phyloP scores from a whole-genome alignment of 2,113 vertebrate genomes.

The Chinchilla lanigera region DNA sequence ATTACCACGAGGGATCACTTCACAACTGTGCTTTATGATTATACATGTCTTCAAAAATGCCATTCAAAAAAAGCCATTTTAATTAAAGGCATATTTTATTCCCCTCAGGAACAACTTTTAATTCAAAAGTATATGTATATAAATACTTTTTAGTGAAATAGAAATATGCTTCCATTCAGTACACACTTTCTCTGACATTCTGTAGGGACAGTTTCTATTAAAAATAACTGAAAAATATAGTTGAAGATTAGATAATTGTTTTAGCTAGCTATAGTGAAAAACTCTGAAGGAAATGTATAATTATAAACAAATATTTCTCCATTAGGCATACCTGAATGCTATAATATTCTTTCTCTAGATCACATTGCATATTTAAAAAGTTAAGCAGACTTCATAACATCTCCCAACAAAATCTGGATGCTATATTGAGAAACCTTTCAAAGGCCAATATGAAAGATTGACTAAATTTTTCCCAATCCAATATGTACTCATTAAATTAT shows the following conservation, averaged over 20 bases:
- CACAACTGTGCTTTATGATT: slow-evolving; percentile 47
- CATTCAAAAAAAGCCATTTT: slow-evolving; percentile 60
- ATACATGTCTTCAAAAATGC: background rate
- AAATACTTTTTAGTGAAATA: slow-evolving; percentile 48
- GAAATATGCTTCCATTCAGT: background rate
- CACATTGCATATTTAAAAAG: background rate
- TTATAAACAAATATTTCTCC: background rate
- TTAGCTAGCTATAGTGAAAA: background rate
- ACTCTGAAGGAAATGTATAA: background rate
- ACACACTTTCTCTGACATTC: background rate
- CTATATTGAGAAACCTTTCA: background rate
- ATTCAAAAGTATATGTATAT: slow-evolving; percentile 57
- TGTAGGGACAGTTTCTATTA: background rate
- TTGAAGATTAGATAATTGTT: background rate
- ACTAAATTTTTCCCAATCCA: background rate
- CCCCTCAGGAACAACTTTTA: slow-evolving; percentile 60
- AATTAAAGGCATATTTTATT: slow-evolving; percentile 46
- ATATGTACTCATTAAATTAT: background rate
- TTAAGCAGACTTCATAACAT: background rate
- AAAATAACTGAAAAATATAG: background rate
- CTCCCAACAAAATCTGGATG: background rate
- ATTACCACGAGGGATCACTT: slow-evolving; percentile 35
- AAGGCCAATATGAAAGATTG: background rate
- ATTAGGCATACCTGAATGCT: background rate
- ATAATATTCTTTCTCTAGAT: background rate